Evolutionary conservation across 2,797 vertebrate species (phyloP).

Genomic region (Platalea minor): DNA sequence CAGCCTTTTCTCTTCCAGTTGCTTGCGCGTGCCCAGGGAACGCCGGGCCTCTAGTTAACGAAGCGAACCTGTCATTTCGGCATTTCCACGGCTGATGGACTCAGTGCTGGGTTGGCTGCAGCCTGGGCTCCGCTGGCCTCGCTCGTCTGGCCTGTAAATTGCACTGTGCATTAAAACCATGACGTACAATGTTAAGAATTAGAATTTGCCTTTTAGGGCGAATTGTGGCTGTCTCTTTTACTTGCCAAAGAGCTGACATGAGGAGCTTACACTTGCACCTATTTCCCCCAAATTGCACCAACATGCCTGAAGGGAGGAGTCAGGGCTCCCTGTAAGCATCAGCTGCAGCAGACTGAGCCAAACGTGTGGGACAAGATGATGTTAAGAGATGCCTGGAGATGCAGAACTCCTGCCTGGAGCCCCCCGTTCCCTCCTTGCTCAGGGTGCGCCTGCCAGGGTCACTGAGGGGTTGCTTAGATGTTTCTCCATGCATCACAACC

Average conservation of each 20-base stretch:
- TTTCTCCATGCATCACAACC: not conserved
- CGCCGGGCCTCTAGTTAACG: fast-evolving
- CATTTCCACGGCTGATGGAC: conserved; percentile 12
- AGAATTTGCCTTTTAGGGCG: not conserved
- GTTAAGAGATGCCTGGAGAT: not conserved
- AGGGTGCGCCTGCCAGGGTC: not conserved
- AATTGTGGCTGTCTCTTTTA: not conserved
- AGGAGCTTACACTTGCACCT: not conserved
- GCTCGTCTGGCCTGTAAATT: not conserved
- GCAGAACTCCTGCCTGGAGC: not conserved
- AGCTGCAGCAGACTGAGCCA: not conserved
- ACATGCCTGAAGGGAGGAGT: not conserved
- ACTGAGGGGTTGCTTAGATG: not conserved
- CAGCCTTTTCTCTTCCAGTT: not conserved
- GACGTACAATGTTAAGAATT: not conserved
- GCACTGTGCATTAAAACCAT: not conserved
- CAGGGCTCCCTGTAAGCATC: not conserved
- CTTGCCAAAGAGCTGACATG: not conserved
- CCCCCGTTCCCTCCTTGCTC: not conserved
- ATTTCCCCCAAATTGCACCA: not conserved
- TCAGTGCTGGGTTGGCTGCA: not conserved
- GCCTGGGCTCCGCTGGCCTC: not conserved
- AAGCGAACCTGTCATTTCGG: not conserved
- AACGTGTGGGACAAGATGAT: not conserved
- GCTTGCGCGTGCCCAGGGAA: not conserved